Evolutionary conservation across 2,888 invertebrate species (phyloP).

Genomic region (Spicauda simplicius): DNA sequence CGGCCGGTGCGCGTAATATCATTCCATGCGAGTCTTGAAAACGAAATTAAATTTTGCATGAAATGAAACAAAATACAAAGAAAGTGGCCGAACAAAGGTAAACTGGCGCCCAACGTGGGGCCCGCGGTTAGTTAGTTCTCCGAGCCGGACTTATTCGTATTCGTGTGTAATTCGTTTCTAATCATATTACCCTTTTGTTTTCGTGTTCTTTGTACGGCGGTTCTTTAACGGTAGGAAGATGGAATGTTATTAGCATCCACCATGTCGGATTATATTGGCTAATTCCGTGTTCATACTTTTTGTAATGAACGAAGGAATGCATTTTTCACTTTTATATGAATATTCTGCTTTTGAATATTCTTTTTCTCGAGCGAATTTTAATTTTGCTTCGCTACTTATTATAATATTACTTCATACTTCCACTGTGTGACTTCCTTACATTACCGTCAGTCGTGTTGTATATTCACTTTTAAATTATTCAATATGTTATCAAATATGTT

Average conservation of each 20-base stretch:
- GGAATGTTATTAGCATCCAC: conserved; percentile 34
- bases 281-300: conserved; percentile 11
- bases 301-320: conserved; percentile 7
- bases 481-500: background rate
- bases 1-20: conserved; percentile 77
- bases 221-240: conserved; percentile 43
- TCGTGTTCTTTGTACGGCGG: conserved; percentile 45
- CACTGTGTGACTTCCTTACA: background rate
- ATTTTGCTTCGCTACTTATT: conserved; percentile 1
- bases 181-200: conserved; percentile 76
- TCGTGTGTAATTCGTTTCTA: conserved; percentile 78
- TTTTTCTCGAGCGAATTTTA: background rate
- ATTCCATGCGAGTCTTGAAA: conserved; percentile 84
- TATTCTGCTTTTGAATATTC: background rate
- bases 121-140: conserved; percentile 71
- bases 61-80: conserved; percentile 84
- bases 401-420: background rate
- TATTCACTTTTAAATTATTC: background rate
- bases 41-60: conserved; percentile 85
- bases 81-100: conserved; percentile 80
- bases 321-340: conserved; percentile 6
- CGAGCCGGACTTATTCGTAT: conserved; percentile 48
- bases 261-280: conserved; percentile 31
- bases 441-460: background rate
- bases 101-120: conserved; percentile 64